Evolutionary conservation across 1,140 invertebrate genomes (phyloP), one percentile per base, ranked within the genome.

Genomic region (Tenebrio molitor): DNA sequence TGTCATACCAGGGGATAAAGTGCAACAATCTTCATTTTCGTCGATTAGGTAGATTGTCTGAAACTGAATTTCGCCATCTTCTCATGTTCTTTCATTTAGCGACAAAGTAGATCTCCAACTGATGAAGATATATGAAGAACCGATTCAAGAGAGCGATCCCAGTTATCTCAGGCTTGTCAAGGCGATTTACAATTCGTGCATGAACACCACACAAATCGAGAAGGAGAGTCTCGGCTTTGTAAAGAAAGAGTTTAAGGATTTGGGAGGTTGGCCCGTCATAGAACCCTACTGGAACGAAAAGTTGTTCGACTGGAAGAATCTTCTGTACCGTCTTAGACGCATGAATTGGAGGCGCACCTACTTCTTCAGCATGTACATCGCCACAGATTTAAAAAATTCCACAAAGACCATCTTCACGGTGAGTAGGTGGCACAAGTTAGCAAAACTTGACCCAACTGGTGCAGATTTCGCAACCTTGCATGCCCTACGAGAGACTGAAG

Each of bases 301-400:
- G 0, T 78, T 81, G 21, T 76, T 74, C 21, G 87, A 89, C 23
- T 96, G 93, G 94, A 90, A 90, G 76, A 87, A 93, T 67, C 89
- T 89, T 7, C 89, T 94, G 3, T 93, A 91, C 84, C 90, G 88
- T 53, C 94, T 94, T 84, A 85, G 91, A 8, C 81, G 84, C 29
- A 82, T 86, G 5, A 95, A 95, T 1, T 95, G 93, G 80, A 93
- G 91, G 1, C 90, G 94, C 41, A 93, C 95, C 80, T 95, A 96
- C 78, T 91, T 96, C 78, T 86, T 97, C 10, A 92, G 95, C 76
- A 93, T 96, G 74, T 93, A 92, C 42, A 90, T 96, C 42, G 88
- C 89, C 2, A 90, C 92, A 1, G 94, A 97, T 84, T 86, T 94
- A 12, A 95, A 93, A 82, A 96, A 97, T 82, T 93, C 91, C 19